Percentiles rank a stretch among this genome's conserved stretches.
Conservation (phyloP, 2,888 invertebrate species). For the Eumerus sabulonum region DNA sequence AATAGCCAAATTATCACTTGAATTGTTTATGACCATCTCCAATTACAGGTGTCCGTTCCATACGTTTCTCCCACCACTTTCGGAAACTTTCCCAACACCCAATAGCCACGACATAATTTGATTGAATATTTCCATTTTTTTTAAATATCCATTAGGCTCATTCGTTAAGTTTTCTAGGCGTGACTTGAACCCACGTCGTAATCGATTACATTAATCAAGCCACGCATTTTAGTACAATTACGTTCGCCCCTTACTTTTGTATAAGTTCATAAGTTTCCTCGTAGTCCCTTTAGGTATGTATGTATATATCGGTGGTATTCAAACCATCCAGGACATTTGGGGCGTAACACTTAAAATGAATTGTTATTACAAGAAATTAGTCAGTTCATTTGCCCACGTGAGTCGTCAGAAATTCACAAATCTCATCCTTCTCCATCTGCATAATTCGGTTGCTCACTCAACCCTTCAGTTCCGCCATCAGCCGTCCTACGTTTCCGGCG, state of each 20-base stretch:
- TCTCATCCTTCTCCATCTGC: neutral
- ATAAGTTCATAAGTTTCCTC: neutral
- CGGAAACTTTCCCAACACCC: no score
- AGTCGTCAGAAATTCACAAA: neutral
- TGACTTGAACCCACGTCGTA: slow-evolving; percentile 22
- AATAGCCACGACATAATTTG: no score
- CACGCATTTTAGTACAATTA: slow-evolving; percentile 32
- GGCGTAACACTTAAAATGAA: slow-evolving; percentile 67
- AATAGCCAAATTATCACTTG: no score
- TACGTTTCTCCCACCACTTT: no score
- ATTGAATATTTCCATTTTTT: no score
- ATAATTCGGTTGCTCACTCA: slow-evolving; percentile 11
- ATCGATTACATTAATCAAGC: slow-evolving; percentile 49
- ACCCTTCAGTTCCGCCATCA: slow-evolving; percentile 39
- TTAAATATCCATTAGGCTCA: no score
- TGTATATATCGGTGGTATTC: neutral
- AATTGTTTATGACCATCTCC: no score
- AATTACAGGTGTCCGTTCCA: no score
- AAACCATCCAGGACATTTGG: neutral
- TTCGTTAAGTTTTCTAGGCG: no score
- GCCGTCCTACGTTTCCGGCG: neutral
- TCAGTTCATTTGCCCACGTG: slow-evolving; percentile 48
- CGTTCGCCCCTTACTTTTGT: slow-evolving; percentile 26
- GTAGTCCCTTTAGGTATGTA: neutral
- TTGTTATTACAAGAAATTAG: slow-evolving; percentile 71